Conservation (phyloP, 2,113 vertebrate species). For the Tringa solitaria region DNA sequence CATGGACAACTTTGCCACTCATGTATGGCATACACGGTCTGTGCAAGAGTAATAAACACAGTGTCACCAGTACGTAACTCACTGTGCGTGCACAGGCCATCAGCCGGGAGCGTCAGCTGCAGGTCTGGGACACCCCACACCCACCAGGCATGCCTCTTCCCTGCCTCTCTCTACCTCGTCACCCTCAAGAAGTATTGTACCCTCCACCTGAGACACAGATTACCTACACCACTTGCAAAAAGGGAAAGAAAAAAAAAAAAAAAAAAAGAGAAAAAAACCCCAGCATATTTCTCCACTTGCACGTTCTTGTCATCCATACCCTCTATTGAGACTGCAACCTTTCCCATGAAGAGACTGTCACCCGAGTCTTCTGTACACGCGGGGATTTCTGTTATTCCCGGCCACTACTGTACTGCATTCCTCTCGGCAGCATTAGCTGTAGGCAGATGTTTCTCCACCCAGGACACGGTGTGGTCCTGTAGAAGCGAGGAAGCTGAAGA, state of each 20-base stretch:
- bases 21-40: accelerated
- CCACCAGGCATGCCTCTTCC: accelerated
- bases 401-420: accelerated
- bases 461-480: accelerated
- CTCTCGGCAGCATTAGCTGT: not conserved
- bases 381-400: not conserved
- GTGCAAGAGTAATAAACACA: too few relatives aligned
- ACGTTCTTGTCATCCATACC: not conserved
- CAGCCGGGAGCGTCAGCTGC: not conserved
- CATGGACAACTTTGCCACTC: too few relatives aligned
- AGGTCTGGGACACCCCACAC: not conserved
- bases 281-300: too few relatives aligned
- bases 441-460: too few relatives aligned
- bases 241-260: too few relatives aligned
- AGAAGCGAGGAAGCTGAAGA: not conserved
- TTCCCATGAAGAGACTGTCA: not conserved
- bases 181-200: not conserved
- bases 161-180: too few relatives aligned
- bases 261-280: too few relatives aligned
- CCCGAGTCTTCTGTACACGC: accelerated
- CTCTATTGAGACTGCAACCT: not conserved
- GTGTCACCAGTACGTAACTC: accelerated
- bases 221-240: not conserved
- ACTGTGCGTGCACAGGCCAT: accelerated
- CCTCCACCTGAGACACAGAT: too few relatives aligned